Evolutionary conservation across 2,113 vertebrate species (phyloP), one percentile per base, ranked within the genome.

Genomic region (Pholis gunnellus): DNA sequence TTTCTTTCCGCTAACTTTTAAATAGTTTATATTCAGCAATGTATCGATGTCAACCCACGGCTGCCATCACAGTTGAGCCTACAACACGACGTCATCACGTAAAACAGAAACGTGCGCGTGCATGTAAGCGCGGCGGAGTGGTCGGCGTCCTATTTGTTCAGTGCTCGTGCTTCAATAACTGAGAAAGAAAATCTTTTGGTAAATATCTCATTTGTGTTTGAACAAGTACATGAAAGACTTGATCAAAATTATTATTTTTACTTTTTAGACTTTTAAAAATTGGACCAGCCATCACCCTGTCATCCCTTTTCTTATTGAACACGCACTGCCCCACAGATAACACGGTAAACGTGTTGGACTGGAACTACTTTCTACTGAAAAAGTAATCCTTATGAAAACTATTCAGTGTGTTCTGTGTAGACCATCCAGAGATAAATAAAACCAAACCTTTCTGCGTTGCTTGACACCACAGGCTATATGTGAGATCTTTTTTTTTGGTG

Each of bases 21-120:
- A 93, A 93, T 85, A 93, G 78, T 94, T 95, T 93, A 92, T 92
- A 93, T 86, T 88, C 78, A 81, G 78, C 71, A 86, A 74, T 79
- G 91, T 87, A 88, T 83, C 91, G 92, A 91, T 90, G 92, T 94
- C 93, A 95, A 93, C 93, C 94, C 40, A 91, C 91, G 78, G 93
- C 94, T 93, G 92, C 95, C 94, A 94, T 94, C 92, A 91, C 75
- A 86, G 81, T 87, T 48, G 84, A 81, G 74, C 91, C 89, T 84
- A 83, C 94, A 81, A 87, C 82, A 78, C 86, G 38, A 91, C 93
- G 91, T 94, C 91, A 93, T 82, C 73, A 84, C 92, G 91, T 65
- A 84, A 29, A 9, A 9, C 2, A 0, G 13, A 54, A 75, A 86
- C 92, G 25, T 34, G 54, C 54, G 38, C 57, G 50, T 8, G 67